These are phyloP conservation scores for Nematostella vectensis DNA, from an alignment of 92 coral and sea anemone genomes.

Conservation along the genomic window DNA sequence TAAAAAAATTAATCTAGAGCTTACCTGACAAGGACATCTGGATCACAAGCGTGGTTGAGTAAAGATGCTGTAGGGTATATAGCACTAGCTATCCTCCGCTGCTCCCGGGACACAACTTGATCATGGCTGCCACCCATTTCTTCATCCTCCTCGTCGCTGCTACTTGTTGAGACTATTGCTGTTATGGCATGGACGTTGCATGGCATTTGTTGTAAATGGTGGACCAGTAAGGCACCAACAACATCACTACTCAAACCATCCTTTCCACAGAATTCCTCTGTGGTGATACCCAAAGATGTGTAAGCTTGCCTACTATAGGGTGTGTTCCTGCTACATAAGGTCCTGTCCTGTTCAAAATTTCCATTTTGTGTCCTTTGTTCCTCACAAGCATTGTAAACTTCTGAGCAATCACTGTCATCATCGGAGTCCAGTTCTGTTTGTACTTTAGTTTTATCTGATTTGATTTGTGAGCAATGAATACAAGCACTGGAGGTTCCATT, in stretches of 20 bases:
- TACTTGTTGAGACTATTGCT: conserved; percentile 54
- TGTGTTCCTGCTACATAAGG: conserved; percentile 11
- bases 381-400: conserved; percentile 11
- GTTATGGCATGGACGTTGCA: conserved; percentile 96
- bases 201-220: conserved; percentile 87
- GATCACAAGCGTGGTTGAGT: conserved; percentile 98
- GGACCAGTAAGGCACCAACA: conserved; percentile 75
- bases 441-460: neutral
- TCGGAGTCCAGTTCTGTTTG: conserved; percentile 27
- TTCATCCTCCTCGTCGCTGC: conserved; percentile 25
- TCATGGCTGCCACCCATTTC: conserved; percentile 19
- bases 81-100: conserved; percentile 79
- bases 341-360: conserved; percentile 11
- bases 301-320: conserved; percentile 20
- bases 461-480: no score
- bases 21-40: conserved; percentile 96
- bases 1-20: no score
- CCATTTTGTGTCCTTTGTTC: conserved; percentile 16
- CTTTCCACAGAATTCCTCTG: conserved; percentile 9
- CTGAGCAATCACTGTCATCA: conserved; percentile 24
- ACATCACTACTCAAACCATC: conserved; percentile 38
- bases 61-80: conserved; percentile 90
- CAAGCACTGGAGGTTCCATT: conserved; percentile 18
- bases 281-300: conserved; percentile 34
- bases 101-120: conserved; percentile 69